phyloP scores from a whole-genome alignment of 2,888 invertebrate genomes.

The Steromphala cineraria region DNA sequence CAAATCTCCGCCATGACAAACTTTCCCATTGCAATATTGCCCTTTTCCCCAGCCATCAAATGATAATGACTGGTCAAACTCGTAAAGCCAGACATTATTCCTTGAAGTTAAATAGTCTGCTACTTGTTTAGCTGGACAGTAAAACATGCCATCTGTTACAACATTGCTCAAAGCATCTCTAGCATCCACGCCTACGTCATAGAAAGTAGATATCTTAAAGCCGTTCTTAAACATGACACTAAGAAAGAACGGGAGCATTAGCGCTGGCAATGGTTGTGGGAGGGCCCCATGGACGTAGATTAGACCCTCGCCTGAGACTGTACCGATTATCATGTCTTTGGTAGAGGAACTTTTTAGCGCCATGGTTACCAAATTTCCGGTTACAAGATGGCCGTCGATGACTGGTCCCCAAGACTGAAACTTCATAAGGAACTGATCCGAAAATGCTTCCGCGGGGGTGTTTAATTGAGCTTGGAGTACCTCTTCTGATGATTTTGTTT shows the following conservation, averaged over 20 bases:
- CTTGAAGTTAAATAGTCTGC: background rate
- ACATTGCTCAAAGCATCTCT: conserved; percentile 34
- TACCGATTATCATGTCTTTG: conserved; percentile 55
- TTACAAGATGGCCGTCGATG: conserved; percentile 45
- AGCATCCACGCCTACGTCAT: conserved; percentile 21
- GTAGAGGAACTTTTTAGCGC: conserved; percentile 22
- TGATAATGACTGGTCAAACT: conserved; percentile 45
- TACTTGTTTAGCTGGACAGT: background rate
- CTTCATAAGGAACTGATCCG: conserved; percentile 39
- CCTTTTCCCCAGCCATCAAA: conserved; percentile 40
- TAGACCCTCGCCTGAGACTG: conserved; percentile 45
- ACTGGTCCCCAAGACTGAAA: conserved; percentile 57
- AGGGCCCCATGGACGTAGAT: conserved; percentile 43
- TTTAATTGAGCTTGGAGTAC: conserved; percentile 46
- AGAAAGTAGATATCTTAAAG: background rate
- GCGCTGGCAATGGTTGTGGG: conserved; percentile 25
- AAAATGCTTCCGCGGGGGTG: conserved; percentile 22
- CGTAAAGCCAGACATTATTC: conserved; percentile 46
- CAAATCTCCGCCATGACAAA: conserved; percentile 57
- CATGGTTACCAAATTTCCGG: conserved; percentile 32
- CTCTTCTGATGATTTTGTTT: conserved; percentile 37
- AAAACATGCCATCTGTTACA: conserved; percentile 39
- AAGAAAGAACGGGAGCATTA: conserved; percentile 29
- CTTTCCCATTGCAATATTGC: conserved; percentile 41
- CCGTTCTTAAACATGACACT: background rate